Conservation (phyloP, 2,113 vertebrate species). For the Manacus vitellinus region DNA sequence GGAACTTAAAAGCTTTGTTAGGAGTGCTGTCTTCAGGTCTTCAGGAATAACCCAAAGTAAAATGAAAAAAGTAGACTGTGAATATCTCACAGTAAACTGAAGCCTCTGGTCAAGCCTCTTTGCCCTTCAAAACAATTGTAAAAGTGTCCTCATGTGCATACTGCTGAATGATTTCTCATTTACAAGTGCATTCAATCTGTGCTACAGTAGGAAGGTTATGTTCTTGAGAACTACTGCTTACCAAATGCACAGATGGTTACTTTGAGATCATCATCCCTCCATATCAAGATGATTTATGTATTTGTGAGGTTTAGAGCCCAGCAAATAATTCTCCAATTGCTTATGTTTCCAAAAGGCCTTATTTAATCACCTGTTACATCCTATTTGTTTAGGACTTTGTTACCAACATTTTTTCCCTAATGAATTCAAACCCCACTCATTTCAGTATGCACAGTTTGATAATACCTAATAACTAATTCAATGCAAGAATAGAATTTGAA, state of each 20-base stretch:
- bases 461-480: background rate
- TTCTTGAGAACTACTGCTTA: background rate
- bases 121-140: background rate
- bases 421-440: background rate
- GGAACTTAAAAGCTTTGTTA: background rate
- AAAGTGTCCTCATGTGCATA: background rate
- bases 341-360: background rate
- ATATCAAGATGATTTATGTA: background rate
- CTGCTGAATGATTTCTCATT: background rate
- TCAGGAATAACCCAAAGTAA: background rate
- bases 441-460: background rate
- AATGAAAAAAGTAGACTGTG: background rate
- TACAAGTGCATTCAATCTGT: background rate
- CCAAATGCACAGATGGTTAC: background rate
- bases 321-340: background rate
- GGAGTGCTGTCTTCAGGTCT: background rate
- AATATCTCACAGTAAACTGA: background rate
- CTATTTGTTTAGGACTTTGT: background rate
- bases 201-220: background rate
- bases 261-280: background rate
- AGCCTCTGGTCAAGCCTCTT: background rate
- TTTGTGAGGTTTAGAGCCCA: background rate
- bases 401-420: background rate
- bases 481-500: background rate
- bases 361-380: background rate